Percentiles rank a stretch among this genome's conserved stretches.
Evolutionary conservation across 2,888 invertebrate genomes (phyloP).

Genomic region (Nebria brevicollis): DNA sequence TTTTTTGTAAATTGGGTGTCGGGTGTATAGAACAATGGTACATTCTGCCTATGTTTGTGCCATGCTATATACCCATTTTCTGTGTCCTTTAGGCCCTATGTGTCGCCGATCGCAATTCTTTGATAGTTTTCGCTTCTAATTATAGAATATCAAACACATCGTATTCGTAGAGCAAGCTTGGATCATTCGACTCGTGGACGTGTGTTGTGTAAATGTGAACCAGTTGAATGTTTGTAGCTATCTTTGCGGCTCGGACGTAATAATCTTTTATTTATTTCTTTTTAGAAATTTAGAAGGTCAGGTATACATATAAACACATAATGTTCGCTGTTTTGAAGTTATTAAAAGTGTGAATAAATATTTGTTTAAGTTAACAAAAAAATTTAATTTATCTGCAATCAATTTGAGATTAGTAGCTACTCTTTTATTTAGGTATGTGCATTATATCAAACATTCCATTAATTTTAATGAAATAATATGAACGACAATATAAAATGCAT

Average conservation of each 20-base stretch:
- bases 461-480: no score
- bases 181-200: not conserved
- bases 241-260: not conserved
- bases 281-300: not conserved
- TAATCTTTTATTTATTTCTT: not conserved
- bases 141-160: constrained; percentile 11
- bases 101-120: constrained; percentile 2
- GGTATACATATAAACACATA: not conserved
- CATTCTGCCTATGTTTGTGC: not conserved
- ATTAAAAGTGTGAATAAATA: not conserved
- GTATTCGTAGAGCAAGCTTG: not conserved
- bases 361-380: no score
- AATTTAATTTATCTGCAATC: no score
- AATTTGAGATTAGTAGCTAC: no score
- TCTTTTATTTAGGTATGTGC: no score
- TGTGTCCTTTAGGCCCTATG: constrained; percentile 9
- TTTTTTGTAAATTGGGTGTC: constrained; percentile 5
- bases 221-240: not conserved
- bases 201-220: not conserved
- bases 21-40: no score
- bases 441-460: no score
- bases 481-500: no score
- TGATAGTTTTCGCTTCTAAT: constrained; percentile 18
- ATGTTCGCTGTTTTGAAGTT: not conserved
- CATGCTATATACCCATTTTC: not conserved